These are phyloP conservation scores for Cichladusa arquata DNA, from an alignment of 2,113 vertebrate genomes.

Conservation along the genomic window DNA sequence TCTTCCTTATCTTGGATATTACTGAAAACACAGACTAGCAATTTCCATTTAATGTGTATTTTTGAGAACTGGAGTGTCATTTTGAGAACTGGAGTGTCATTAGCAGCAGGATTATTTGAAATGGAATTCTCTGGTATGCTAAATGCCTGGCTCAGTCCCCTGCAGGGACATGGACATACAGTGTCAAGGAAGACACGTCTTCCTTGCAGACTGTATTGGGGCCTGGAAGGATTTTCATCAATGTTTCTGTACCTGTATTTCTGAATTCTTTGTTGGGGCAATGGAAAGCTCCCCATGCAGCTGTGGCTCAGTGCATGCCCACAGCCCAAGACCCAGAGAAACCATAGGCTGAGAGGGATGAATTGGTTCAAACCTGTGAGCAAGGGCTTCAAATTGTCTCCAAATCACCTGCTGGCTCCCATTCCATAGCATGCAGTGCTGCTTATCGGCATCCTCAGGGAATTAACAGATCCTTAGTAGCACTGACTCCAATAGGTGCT, in stretches of 20 bases:
- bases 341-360: rapidly evolving
- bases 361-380: neutral
- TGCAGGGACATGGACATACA: neutral
- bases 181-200: neutral
- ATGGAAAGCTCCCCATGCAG: neutral
- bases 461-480: neutral
- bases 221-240: neutral
- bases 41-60: neutral
- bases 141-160: neutral
- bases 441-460: neutral
- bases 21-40: rapidly evolving
- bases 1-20: neutral
- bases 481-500: neutral
- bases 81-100: too few relatives aligned
- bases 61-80: neutral
- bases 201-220: neutral
- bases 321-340: neutral
- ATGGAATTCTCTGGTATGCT: neutral
- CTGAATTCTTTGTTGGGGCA: neutral
- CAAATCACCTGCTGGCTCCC: neutral
- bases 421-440: neutral
- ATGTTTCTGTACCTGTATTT: neutral
- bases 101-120: neutral
- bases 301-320: neutral
- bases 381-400: neutral